These are phyloP conservation scores for Piscicola geometra DNA, from an alignment of 2,888 invertebrate genomes.

Conservation along the genomic window DNA sequence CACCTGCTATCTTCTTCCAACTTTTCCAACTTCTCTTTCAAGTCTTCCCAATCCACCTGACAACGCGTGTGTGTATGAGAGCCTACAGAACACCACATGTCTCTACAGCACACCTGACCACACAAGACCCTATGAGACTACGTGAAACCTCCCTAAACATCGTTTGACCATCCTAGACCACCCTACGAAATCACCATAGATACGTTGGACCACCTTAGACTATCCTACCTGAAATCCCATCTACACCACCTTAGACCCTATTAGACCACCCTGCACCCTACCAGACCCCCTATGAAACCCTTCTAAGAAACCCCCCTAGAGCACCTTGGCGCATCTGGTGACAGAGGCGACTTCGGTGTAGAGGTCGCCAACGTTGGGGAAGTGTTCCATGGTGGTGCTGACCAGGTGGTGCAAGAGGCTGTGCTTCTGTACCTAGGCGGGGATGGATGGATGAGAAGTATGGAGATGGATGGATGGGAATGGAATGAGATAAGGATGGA, in stretches of 20 bases:
- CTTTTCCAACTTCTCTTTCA: slow-evolving; percentile 76
- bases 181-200: too few relatives aligned
- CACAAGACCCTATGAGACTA: too few relatives aligned
- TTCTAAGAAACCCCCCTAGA: neutral
- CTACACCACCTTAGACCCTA: neutral
- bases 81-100: too few relatives aligned
- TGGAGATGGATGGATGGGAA: slow-evolving; percentile 90
- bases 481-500: slow-evolving; percentile 53
- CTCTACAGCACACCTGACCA: too few relatives aligned
- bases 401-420: slow-evolving; percentile 93
- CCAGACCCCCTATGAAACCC: neutral
- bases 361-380: slow-evolving; percentile 87
- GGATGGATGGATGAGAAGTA: slow-evolving; percentile 92
- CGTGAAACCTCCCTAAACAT: too few relatives aligned
- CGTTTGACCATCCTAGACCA: too few relatives aligned
- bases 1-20: slow-evolving; percentile 93
- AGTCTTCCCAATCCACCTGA: slow-evolving; percentile 92
- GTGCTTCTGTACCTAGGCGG: slow-evolving; percentile 98
- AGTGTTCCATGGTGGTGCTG: slow-evolving; percentile 93
- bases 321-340: slow-evolving; percentile 64
- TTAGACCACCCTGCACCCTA: neutral
- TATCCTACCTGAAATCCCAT: neutral
- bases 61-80: too few relatives aligned
- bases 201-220: neutral
- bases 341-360: slow-evolving; percentile 72